phyloP scores from a whole-genome alignment of 2,888 invertebrate species.

The Nowickia ferox region DNA sequence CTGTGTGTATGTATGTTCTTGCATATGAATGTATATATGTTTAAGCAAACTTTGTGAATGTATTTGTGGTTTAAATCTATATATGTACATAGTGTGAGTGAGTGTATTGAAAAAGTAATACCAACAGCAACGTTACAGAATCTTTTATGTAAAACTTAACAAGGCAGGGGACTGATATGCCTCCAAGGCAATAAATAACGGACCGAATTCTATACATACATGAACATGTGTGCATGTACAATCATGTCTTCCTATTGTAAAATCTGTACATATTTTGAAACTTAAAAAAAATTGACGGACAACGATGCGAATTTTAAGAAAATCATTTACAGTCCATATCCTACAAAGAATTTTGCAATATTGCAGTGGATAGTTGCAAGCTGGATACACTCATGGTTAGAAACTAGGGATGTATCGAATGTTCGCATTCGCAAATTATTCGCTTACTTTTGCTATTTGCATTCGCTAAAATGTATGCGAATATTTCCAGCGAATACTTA shows the following conservation, averaged over 20 bases:
- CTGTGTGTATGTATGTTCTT: slow-evolving; percentile 5
- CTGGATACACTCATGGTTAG: no score
- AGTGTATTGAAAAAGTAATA: slow-evolving; percentile 4
- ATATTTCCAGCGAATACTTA: no score
- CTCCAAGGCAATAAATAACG: slow-evolving; percentile 72
- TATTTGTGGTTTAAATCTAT: not conserved
- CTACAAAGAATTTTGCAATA: not conserved
- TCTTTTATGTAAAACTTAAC: slow-evolving; percentile 15
- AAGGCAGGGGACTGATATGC: slow-evolving; percentile 75
- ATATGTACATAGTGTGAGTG: not conserved
- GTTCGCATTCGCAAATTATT: no score
- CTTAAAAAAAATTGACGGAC: not conserved
- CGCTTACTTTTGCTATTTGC: no score
- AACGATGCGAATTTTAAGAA: not conserved
- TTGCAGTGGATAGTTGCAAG: not conserved
- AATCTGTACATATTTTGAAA: slow-evolving; percentile 1
- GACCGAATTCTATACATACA: slow-evolving; percentile 21
- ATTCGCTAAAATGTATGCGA: no score
- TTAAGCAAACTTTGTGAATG: not conserved
- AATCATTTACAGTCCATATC: not conserved
- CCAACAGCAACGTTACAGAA: slow-evolving; percentile 34
- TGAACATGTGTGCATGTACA: slow-evolving; percentile 18
- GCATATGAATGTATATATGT: no score
- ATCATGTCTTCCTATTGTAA: slow-evolving; percentile 26
- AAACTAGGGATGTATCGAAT: no score